Conservation (phyloP, 1,140 invertebrate genomes). For the Drosophila eugracilis region DNA sequence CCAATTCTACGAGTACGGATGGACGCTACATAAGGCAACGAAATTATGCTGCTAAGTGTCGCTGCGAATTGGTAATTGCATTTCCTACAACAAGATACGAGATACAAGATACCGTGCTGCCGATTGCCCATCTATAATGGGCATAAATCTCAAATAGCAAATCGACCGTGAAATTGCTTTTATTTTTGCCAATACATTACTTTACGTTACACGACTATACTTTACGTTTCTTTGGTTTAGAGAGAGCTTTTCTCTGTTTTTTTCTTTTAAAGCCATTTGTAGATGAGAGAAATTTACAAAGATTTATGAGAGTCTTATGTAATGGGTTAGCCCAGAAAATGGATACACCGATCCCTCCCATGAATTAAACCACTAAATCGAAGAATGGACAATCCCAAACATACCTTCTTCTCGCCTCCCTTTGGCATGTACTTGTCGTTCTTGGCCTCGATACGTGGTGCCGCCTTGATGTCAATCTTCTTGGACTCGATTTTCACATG, state of each 20-base stretch:
- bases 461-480: conserved; percentile 94
- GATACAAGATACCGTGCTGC: conserved; percentile 56
- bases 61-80: conserved; percentile 64
- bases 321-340: conserved; percentile 7
- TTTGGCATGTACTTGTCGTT: conserved; percentile 95
- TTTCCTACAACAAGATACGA: conserved; percentile 66
- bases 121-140: conserved; percentile 41
- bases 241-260: conserved; percentile 27
- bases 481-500: conserved; percentile 95
- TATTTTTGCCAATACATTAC: conserved; percentile 51
- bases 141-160: conserved; percentile 57
- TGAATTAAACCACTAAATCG: not conserved
- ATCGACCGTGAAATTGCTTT: conserved; percentile 78
- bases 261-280: conserved; percentile 56
- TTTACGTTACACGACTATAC: conserved; percentile 37
- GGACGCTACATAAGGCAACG: conserved; percentile 60
- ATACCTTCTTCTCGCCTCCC: conserved; percentile 96
- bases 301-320: conserved; percentile 23
- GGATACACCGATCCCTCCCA: conserved; percentile 25
- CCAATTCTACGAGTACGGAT: conserved; percentile 27
- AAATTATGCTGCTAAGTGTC: conserved; percentile 68
- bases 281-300: conserved; percentile 57
- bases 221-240: conserved; percentile 46
- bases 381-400: conserved; percentile 4
- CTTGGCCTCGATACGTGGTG: conserved; percentile 94